Base-by-base conservation (phyloP, 2,888 invertebrate species). In the Clusia tigrina region DNA sequence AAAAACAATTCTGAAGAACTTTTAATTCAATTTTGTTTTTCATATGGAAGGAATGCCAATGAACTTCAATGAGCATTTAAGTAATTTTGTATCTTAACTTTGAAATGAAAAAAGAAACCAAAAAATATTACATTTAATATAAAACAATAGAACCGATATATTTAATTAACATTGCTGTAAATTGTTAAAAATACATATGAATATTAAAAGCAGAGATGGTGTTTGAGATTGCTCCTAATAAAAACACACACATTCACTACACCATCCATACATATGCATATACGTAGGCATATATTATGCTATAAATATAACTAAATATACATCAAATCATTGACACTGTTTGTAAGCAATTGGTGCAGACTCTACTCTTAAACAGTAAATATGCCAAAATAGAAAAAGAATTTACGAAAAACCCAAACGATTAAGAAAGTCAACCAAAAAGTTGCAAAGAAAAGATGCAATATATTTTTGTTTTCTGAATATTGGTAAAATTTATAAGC, bases 221-320 rank as follows among this genome's bases (percentile, higher is more conserved):
- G 9, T 54, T 6, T 37, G 22, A 18, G 32, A 52, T 25, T 52
- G 51, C 15, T 42, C 26, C 57, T 57, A 65, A 63, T 65, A 69
- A 64, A 52, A 58, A 18, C 55, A 42, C 54, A 63, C 54, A 58
- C 53, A 58, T 64, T 58, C 60, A 65, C 60, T 54, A 32, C 12
- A 32, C 32, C 6, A 32, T 32, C 6, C 12, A 32, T 32, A 32
- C 12, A 32, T 12, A 32, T 32, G 32, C 12, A 32, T 32, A 12
- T 32, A 32, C 12, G 32, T 32, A 32, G 6, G 32, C 12, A 32
- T 32, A 32, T n/a, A n/a, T n/a, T n/a, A n/a, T n/a, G n/a, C n/a
- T n/a, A n/a, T n/a, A n/a, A n/a, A n/a, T n/a, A n/a, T n/a, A n/a
- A n/a, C n/a, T n/a, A n/a, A n/a, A n/a, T n/a, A n/a, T n/a, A n/a